Evolutionary conservation across 2,113 vertebrate species (phyloP).

Genomic region (Butastur rufipennis): DNA sequence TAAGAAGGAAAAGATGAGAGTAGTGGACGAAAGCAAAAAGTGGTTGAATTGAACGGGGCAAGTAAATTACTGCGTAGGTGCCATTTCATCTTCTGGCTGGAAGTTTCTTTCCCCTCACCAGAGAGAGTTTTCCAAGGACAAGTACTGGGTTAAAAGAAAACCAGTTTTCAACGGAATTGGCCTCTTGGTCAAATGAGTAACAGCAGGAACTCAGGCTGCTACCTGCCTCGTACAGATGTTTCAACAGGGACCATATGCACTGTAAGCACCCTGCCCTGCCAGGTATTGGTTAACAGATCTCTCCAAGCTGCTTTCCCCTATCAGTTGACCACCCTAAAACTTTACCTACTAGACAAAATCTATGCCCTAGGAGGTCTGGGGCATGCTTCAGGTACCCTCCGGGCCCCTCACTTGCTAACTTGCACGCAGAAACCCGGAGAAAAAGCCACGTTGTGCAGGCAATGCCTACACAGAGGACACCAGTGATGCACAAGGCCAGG

Average conservation of each 20-base stretch:
- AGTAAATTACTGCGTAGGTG: not conserved
- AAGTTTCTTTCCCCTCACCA: not conserved
- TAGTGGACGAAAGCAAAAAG: not conserved
- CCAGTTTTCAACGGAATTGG: not conserved
- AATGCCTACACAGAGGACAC: not conserved
- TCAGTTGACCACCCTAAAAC: not conserved
- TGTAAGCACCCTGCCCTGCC: not conserved
- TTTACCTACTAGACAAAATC: not conserved
- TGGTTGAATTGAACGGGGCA: not conserved
- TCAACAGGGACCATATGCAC: not conserved
- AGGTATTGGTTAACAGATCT: not conserved
- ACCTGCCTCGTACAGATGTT: not conserved
- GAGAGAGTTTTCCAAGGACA: not conserved
- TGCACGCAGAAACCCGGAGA: not conserved
- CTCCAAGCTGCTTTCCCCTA: not conserved
- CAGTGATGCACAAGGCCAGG: accelerated
- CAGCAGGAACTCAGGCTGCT: not conserved
- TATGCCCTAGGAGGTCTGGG: not conserved
- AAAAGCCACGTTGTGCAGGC: not conserved
- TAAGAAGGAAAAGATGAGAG: not conserved
- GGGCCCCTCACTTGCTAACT: not conserved
- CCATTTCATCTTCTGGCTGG: not conserved
- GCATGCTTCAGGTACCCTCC: not conserved
- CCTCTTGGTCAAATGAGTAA: not conserved
- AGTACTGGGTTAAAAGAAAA: not conserved